Evolutionary conservation across 2,888 invertebrate species (phyloP).

Genomic region (Cantharis flavilabris): DNA sequence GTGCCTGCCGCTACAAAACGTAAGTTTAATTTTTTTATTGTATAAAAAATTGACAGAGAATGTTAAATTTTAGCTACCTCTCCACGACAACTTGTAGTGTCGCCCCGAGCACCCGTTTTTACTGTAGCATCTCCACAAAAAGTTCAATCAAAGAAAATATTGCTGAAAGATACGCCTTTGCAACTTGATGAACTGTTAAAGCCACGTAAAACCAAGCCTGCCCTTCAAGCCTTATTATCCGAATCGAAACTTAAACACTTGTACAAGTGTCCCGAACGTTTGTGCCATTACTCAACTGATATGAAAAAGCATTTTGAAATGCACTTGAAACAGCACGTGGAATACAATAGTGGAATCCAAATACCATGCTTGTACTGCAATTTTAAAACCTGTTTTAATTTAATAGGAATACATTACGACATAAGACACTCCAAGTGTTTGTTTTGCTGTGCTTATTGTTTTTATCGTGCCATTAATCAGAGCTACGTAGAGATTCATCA

Average conservation of each 20-base stretch:
- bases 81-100: not conserved
- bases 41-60: not conserved
- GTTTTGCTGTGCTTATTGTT: constrained; percentile 69
- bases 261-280: constrained; percentile 62
- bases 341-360: constrained; percentile 17
- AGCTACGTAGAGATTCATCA: constrained; percentile 68
- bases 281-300: constrained; percentile 59
- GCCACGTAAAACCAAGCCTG: constrained; percentile 38
- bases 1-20: not conserved
- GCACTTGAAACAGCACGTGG: constrained; percentile 54
- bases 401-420: constrained; percentile 60
- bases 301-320: constrained; percentile 45
- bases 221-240: constrained; percentile 50
- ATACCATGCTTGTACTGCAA: constrained; percentile 58
- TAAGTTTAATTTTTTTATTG: not conserved
- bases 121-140: not conserved
- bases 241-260: constrained; percentile 53
- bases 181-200: constrained; percentile 38
- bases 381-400: constrained; percentile 55
- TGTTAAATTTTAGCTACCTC: not conserved
- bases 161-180: constrained; percentile 21
- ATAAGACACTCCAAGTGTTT: constrained; percentile 65
- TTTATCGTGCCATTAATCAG: constrained; percentile 66
- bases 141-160: not conserved
- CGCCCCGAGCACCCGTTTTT: not conserved